Evolutionary conservation across 2,888 invertebrate species (phyloP), one percentile per base, ranked within the genome.

Genomic region (Morinoia aosen): DNA sequence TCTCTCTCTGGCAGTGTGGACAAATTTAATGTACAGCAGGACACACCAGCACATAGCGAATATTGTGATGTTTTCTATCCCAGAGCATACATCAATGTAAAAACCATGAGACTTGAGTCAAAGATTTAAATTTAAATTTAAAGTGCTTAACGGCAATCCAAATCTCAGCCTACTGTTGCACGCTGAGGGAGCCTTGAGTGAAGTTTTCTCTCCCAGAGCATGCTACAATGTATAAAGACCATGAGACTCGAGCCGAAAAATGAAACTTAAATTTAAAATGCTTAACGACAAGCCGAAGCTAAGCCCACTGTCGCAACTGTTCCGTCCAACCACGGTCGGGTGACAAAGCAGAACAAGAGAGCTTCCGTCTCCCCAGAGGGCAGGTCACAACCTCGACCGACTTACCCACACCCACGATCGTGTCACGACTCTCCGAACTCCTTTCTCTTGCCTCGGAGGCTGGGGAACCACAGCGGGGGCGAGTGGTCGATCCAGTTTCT

Each of bases 371-470:
- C 76, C 25, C 76, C 76, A 76, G 76, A 10, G 8, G 33, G 14
- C 61, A 33, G 76, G 76, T 76, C 76, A 33, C 76, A 76, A 76
- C 76, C 76, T 76, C 76, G 76, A 76, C 76, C 76, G 76, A 76
- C 76, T 76, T 76, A 33, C 76, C 33, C 8, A 76, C 76, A 33
- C 76, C 76, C 76, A 76, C 76, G 76, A 76, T 33, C 19, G 76
- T 10, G 76, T 76, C 76, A 76, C 76, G 76, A 76, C 76, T 25
- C 76, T 33, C 76, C 19, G 33, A 33, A 76, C 76, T 76, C 76
- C 76, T 76, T 76, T 76, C 76, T 76, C 76, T 33, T 33, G 76
- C 76, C 76, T 76, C 76, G 76, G 76, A 76, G 76, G 76, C 76
- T 33, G 76, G 76, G 3, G 76, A 61, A 61, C 33, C 25, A 76